phyloP scores from a whole-genome alignment of 2,888 invertebrate species.

The Nemapogon koenigi region DNA sequence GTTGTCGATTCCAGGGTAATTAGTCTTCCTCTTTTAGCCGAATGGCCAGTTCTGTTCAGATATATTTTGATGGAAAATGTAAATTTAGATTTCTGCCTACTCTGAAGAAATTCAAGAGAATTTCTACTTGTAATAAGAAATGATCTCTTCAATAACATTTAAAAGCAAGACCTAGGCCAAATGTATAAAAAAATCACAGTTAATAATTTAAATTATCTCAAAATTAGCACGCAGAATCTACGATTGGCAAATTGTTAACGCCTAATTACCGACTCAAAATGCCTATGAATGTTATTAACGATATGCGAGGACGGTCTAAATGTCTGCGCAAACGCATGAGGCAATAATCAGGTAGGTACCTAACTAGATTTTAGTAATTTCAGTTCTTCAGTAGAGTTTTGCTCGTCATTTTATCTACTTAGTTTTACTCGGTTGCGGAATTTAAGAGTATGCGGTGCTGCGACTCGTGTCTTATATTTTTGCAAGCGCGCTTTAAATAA shows the following conservation, averaged over 20 bases:
- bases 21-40: too few species aligned
- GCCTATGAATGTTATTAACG: not conserved
- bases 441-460: not conserved
- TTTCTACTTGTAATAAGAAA: too few species aligned
- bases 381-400: slow-evolving; percentile 4
- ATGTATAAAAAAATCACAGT: too few species aligned
- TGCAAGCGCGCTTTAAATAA: not conserved
- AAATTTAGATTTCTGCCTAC: too few species aligned
- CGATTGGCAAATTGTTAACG: not conserved
- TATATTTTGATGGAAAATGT: too few species aligned
- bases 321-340: not conserved
- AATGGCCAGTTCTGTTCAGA: too few species aligned
- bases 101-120: too few species aligned
- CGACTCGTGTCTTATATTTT: not conserved
- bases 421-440: slow-evolving; percentile 6
- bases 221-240: too few species aligned
- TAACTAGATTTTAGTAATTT: not conserved
- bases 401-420: slow-evolving; percentile 1
- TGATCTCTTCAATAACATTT: too few species aligned
- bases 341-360: not conserved
- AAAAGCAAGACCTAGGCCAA: too few species aligned
- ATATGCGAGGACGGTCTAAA: not conserved
- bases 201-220: too few species aligned
- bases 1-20: too few species aligned
- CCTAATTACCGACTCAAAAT: not conserved